These are phyloP conservation scores for Serripes groenlandicus DNA, from an alignment of 2,888 invertebrate species.

Conservation along the genomic window DNA sequence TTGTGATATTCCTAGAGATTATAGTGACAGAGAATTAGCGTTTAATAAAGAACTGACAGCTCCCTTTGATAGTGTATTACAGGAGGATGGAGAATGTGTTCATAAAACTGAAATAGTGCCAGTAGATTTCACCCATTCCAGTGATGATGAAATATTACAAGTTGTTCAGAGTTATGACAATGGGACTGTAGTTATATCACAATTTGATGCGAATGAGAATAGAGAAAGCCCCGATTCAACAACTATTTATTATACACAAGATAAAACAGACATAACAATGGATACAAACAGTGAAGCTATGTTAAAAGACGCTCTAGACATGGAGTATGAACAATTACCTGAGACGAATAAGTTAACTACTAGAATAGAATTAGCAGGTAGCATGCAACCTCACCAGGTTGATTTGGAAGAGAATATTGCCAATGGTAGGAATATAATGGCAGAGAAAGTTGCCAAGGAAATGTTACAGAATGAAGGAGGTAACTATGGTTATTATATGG, in stretches of 20 bases:
- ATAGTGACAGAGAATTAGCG: conserved; percentile 48
- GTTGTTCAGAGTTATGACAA: conserved; percentile 49
- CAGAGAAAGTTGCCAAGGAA: conserved; percentile 61
- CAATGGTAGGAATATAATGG: conserved; percentile 45
- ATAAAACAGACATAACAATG: conserved; percentile 41
- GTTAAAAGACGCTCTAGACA: conserved; percentile 64
- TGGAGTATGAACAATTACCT: conserved; percentile 63
- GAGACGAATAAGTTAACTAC: conserved; percentile 42
- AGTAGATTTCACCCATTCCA: conserved; percentile 26
- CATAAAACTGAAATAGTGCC: conserved; percentile 9
- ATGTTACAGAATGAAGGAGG: conserved; percentile 51
- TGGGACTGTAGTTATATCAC: conserved; percentile 46
- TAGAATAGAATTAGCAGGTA: conserved; percentile 45
- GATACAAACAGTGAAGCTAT: conserved; percentile 65
- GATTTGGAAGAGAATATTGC: conserved; percentile 48
- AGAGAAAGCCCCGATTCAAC: conserved; percentile 30
- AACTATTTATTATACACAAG: not conserved
- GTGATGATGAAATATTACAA: conserved; percentile 43
- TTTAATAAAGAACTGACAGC: conserved; percentile 59
- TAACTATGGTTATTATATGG: conserved; percentile 52
- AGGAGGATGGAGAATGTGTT: conserved; percentile 53
- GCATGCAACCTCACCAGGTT: conserved; percentile 22
- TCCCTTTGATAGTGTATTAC: conserved; percentile 60
- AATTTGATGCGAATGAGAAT: conserved; percentile 39
- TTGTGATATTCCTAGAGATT: conserved; percentile 15